Evolutionary conservation across 1,140 invertebrate species (phyloP).

Genomic region (Batillaria attramentaria): DNA sequence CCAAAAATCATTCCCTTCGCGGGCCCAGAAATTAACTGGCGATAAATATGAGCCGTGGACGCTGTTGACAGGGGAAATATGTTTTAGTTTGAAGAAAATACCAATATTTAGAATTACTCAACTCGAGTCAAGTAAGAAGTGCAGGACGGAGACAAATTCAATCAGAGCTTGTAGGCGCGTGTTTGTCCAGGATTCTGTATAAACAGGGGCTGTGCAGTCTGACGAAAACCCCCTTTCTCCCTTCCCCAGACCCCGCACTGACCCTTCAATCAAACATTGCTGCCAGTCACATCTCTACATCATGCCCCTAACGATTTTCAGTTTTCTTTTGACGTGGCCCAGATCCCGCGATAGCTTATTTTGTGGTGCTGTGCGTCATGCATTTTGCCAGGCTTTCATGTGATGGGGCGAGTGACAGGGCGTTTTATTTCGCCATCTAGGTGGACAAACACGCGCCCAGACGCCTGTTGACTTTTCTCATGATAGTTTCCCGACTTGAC

Average conservation of each 20-base stretch:
- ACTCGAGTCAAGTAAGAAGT: conserved; percentile 24
- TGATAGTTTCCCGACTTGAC: conserved; percentile 12
- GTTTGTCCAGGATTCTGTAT: conserved; percentile 37
- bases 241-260: conserved; percentile 17
- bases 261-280: conserved; percentile 33
- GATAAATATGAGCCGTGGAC: conserved; percentile 38
- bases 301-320: not conserved
- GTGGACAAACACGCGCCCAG: conserved; percentile 26
- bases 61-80: conserved; percentile 42
- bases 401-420: conserved; percentile 11
- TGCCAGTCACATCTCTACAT: conserved; percentile 18
- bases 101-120: conserved; percentile 45
- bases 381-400: conserved; percentile 28
- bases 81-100: conserved; percentile 44
- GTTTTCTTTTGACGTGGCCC: conserved; percentile 25
- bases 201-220: conserved; percentile 36
- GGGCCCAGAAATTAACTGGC: conserved; percentile 42
- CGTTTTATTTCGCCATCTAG: conserved; percentile 24
- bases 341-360: conserved; percentile 20
- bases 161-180: conserved; percentile 24
- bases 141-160: conserved; percentile 9
- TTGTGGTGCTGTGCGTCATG: conserved; percentile 5
- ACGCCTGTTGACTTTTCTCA: conserved; percentile 23
- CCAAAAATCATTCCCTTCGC: conserved; percentile 34
- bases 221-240: conserved; percentile 15